phyloP scores from a whole-genome alignment of 2,113 vertebrate species.

The Argyrosomus japonicus region DNA sequence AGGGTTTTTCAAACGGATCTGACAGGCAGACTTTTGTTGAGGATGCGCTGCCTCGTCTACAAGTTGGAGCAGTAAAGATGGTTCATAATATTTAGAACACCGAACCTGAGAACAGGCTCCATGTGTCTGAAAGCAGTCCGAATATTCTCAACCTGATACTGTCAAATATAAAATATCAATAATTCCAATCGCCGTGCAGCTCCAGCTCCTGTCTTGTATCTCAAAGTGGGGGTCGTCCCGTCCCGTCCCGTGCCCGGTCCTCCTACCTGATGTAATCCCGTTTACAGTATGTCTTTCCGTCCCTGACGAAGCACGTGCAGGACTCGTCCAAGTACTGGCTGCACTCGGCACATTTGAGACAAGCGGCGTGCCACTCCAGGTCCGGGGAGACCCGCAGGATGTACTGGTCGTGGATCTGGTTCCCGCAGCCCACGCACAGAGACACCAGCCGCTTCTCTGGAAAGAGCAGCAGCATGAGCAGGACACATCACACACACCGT shows the following conservation, averaged over 20 bases:
- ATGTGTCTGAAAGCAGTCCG: not conserved
- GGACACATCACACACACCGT: constrained; percentile 26
- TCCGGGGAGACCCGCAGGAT: constrained; percentile 99
- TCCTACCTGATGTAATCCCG: constrained; percentile 99
- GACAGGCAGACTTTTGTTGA: not conserved
- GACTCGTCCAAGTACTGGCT: constrained; percentile 99
- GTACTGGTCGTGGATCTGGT: constrained; percentile 99
- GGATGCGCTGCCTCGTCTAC: not conserved
- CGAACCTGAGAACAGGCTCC: not conserved
- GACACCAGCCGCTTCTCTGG: constrained; percentile 98
- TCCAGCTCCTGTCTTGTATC: not conserved
- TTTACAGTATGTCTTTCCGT: constrained; percentile 99
- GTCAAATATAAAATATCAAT: constrained; percentile 10
- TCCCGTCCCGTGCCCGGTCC: constrained; percentile 18
- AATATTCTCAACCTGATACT: constrained; percentile 4
- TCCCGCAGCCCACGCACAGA: constrained; percentile 99
- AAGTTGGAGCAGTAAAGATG: not conserved
- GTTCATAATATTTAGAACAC: not conserved
- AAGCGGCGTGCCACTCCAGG: constrained; percentile 99
- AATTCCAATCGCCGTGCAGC: constrained; percentile 9
- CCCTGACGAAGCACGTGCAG: constrained; percentile 98
- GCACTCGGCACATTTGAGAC: constrained; percentile 98
- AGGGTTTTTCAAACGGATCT: no score
- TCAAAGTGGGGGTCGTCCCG: not conserved
- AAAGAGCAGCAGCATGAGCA: constrained; percentile 15